phyloP scores from a whole-genome alignment of 2,113 vertebrate species.

The Cottus gobio region DNA sequence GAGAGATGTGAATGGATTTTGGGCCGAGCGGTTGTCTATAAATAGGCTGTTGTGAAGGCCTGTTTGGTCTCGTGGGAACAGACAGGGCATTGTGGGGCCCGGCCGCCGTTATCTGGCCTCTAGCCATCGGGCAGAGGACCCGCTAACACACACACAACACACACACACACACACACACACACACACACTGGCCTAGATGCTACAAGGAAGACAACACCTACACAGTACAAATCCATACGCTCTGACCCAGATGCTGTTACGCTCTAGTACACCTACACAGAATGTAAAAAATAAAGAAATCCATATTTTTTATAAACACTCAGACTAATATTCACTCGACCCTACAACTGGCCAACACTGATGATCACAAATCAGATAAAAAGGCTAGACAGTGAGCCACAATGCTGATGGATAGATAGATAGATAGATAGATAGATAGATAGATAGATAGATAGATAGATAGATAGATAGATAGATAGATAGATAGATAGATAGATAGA shows the following conservation, averaged over 20 bases:
- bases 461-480: no score
- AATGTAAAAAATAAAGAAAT: not conserved
- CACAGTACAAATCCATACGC: conserved; percentile 58
- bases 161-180: conserved; percentile 5
- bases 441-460: not conserved
- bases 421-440: no score
- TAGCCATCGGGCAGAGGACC: conserved; percentile 50
- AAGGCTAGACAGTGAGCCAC: conserved; percentile 35
- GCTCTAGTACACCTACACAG: conserved; percentile 44
- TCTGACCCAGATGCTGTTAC: conserved; percentile 56
- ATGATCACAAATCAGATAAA: not conserved
- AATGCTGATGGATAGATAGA: not conserved
- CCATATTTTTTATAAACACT: conserved; percentile 18
- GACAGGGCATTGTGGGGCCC: conserved; percentile 66
- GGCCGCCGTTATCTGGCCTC: conserved; percentile 63
- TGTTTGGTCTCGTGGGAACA: conserved; percentile 70
- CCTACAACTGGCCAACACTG: not conserved
- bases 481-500: not conserved
- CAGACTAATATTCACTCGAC: conserved; percentile 6
- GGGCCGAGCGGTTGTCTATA: conserved; percentile 50
- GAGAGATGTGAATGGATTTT: conserved; percentile 63
- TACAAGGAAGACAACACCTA: conserved; percentile 46
- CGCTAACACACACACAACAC: conserved; percentile 4
- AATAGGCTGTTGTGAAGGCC: conserved; percentile 64
- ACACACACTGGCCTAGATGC: conserved; percentile 27